phyloP scores from a whole-genome alignment of 2,113 vertebrate genomes.

The Phyllostomus hastatus region DNA sequence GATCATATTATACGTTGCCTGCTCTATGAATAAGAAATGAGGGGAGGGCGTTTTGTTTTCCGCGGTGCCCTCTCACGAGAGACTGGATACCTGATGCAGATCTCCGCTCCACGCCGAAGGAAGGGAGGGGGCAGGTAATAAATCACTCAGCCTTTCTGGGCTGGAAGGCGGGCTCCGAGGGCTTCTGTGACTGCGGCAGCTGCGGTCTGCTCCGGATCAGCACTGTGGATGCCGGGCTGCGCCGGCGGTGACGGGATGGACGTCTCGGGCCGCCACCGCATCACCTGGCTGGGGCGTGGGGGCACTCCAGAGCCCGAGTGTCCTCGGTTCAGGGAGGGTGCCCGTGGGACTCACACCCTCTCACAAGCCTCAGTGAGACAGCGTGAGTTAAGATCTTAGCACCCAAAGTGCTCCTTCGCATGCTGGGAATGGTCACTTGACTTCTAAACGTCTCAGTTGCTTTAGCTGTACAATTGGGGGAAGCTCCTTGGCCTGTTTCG shows the following conservation, averaged over 20 bases:
- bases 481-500: not conserved
- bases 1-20: conserved; percentile 52
- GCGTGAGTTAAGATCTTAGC: not conserved
- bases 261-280: not conserved
- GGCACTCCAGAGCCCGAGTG: not conserved
- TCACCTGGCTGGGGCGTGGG: no score
- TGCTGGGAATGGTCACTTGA: not conserved
- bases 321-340: no score
- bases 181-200: not conserved
- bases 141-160: not conserved
- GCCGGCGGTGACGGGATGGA: not conserved
- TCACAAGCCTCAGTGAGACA: not conserved
- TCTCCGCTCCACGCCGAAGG: not conserved
- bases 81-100: not conserved
- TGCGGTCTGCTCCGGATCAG: not conserved
- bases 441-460: not conserved
- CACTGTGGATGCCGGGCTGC: not conserved
- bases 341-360: no score
- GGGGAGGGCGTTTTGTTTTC: not conserved
- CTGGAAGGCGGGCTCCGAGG: not conserved
- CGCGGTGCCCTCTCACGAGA: not conserved
- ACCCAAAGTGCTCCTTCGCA: fast-evolving
- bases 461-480: not conserved
- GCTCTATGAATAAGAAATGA: conserved; percentile 59
- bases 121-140: not conserved